Base-by-base conservation (phyloP, 2,797 vertebrate species). In the Triplophysa yarkandensis region DNA sequence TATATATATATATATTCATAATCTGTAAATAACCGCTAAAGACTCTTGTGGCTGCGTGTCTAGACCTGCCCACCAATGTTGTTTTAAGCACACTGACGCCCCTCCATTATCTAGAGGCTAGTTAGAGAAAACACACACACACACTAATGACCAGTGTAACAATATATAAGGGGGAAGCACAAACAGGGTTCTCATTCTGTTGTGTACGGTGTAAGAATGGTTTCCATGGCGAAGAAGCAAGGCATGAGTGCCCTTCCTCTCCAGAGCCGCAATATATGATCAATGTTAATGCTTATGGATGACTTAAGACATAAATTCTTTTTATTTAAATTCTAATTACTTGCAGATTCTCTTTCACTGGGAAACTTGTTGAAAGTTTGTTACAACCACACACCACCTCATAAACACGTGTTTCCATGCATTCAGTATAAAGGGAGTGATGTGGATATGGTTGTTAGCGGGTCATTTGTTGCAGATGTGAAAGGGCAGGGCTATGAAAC, bases 381-480 rank as follows among this genome's bases (percentile, higher is more conserved):
- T 71, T 32, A 43, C 32, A 44, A 46, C 64, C 58, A 64, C 67
- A 68, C 71, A 65, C 63, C 23, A 27, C 30, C 66, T 32, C 74
- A 52, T 69, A 55, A 52, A 76, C 61, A 63, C 68, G 17, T 14
- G 44, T 48, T 66, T 30, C 90, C 90, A 92, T 89, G 87, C 89
- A 92, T 39, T 58, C 69, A 90, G 90, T 90, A 87, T 89, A 90
- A 89, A 92, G 88, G 87, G 90, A 90, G 92, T 93, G 93, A 92
- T 93, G 43, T 74, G 70, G 36, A 71, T 52, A 25, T 63, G 92
- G 91, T 93, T 93, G 94, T 95, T 93, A 95, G 92, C 88, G 91
- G 90, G 89, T 95, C 93, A 94, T 95, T 94, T 93, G 91, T 92
- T 93, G 90, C 92, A 93, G 90, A 94, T 93, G 92, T 79, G 76